Conservation (phyloP, 2,888 invertebrate species). For the Amphipoea lucens region DNA sequence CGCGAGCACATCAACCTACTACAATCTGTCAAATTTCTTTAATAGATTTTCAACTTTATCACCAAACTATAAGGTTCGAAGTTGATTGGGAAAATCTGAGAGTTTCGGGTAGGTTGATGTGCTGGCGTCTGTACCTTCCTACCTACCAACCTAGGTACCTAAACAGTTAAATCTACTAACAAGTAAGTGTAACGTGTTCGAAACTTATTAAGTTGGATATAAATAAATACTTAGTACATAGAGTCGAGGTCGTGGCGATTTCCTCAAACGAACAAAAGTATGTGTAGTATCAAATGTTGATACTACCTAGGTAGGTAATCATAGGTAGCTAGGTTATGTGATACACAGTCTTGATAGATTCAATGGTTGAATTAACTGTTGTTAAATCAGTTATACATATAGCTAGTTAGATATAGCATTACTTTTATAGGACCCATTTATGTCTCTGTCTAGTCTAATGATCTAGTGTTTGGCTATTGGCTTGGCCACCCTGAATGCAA, state of each 20-base stretch:
- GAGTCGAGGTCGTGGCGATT: conserved; percentile 18
- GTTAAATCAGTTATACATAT: background rate
- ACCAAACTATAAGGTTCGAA: too few species aligned
- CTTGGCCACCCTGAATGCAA: background rate
- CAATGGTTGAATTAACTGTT: background rate
- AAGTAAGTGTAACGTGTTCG: conserved; percentile 19
- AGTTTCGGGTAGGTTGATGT: too few species aligned
- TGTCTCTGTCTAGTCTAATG: too few species aligned
- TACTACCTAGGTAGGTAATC: background rate
- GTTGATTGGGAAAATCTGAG: too few species aligned
- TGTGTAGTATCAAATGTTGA: background rate
- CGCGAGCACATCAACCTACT: too few species aligned
- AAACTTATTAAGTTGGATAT: conserved; percentile 13
- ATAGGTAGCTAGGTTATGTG: background rate
- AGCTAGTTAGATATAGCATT: too few species aligned
- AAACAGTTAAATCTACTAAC: conserved; percentile 24
- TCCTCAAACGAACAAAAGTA: conserved; percentile 12
- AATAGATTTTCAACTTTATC: too few species aligned
- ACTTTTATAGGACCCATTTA: background rate
- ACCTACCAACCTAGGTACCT: background rate
- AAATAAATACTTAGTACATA: conserved; percentile 16
- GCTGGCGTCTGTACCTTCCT: background rate
- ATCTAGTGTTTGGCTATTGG: background rate
- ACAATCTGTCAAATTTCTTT: too few species aligned
- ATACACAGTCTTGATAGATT: background rate